Percentiles rank a stretch among this genome's conserved stretches.
phyloP scores from a whole-genome alignment of 2,797 vertebrate species.

The Bradypodion ventrale region DNA sequence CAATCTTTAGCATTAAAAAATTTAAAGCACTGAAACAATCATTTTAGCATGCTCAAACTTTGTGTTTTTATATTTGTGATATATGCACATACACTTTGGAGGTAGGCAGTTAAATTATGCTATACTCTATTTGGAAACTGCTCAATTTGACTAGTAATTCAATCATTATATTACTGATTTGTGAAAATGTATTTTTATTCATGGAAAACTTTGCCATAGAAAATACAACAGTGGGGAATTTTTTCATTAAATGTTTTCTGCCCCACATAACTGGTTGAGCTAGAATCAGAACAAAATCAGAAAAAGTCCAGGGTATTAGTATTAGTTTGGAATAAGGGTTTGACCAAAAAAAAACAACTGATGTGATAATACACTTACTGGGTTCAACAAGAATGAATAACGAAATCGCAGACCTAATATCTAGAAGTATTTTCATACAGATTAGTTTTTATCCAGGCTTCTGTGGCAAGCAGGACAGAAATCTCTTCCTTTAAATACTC shows the following conservation, averaged over 20 bases:
- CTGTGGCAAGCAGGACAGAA: neutral
- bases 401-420: neutral
- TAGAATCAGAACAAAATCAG: neutral
- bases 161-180: neutral
- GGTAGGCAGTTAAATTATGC: neutral
- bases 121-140: too few species aligned
- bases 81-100: neutral
- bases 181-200: neutral
- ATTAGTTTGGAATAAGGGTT: neutral
- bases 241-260: neutral
- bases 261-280: neutral
- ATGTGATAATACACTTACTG: neutral
- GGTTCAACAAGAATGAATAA: neutral
- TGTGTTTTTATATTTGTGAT: neutral
- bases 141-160: neutral
- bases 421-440: neutral
- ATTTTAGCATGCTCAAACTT: neutral
- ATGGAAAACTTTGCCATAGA: neutral
- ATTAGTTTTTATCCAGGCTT: neutral
- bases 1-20: neutral
- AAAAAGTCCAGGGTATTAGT: neutral
- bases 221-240: neutral
- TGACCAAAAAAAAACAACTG: constrained; percentile 10
- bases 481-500: neutral
- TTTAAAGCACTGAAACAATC: neutral